These are phyloP conservation scores for Amiota communis DNA, from an alignment of 2,888 invertebrate species.

Conservation along the genomic window DNA sequence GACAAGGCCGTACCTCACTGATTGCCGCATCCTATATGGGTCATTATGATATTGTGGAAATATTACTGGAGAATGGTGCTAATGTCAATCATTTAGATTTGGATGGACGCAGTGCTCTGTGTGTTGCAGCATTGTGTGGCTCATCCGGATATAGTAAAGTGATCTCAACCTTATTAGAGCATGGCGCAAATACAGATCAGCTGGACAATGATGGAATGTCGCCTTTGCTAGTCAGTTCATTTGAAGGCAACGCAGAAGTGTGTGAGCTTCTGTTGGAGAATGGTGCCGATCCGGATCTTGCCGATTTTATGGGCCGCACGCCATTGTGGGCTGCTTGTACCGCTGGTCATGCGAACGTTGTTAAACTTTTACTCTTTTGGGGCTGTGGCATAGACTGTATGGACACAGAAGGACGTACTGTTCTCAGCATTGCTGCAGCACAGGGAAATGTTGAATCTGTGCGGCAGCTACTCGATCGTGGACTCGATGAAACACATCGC, in stretches of 20 bases:
- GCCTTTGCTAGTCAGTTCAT: slow-evolving; percentile 90
- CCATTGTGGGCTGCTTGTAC: slow-evolving; percentile 95
- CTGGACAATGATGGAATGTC: slow-evolving; percentile 91
- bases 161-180: slow-evolving; percentile 84
- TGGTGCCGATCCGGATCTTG: slow-evolving; percentile 93
- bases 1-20: slow-evolving; percentile 91
- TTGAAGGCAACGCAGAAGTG: slow-evolving; percentile 93
- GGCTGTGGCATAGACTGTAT: slow-evolving; percentile 96
- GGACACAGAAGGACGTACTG: slow-evolving; percentile 94
- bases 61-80: slow-evolving; percentile 86
- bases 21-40: slow-evolving; percentile 98
- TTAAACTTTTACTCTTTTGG: slow-evolving; percentile 92
- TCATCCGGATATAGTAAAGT: slow-evolving; percentile 81
- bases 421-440: slow-evolving; percentile 87
- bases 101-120: slow-evolving; percentile 90
- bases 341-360: slow-evolving; percentile 91
- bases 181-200: slow-evolving; percentile 87
- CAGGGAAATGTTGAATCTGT: slow-evolving; percentile 92
- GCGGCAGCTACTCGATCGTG: slow-evolving; percentile 89
- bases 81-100: slow-evolving; percentile 89
- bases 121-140: slow-evolving; percentile 90
- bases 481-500: slow-evolving; percentile 87
- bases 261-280: slow-evolving; percentile 92
- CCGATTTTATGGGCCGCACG: slow-evolving; percentile 86
- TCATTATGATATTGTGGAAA: slow-evolving; percentile 91